A percentile compares a stretch with the other conserved stretches of the same genome.
phyloP scores from a whole-genome alignment of 2,888 invertebrate genomes.

The Elysia crispata region DNA sequence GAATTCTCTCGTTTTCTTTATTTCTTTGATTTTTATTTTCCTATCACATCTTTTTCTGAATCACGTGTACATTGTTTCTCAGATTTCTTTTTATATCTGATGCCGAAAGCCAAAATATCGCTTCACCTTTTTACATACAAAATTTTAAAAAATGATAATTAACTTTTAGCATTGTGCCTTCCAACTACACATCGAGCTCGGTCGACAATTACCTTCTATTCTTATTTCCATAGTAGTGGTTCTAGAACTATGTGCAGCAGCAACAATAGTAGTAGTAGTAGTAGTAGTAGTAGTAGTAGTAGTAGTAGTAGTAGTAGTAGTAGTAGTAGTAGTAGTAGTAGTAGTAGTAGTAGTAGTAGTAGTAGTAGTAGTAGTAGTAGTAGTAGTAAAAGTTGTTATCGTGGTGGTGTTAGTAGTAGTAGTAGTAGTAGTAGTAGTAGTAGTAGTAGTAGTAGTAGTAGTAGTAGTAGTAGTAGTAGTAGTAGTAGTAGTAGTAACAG shows the following conservation, averaged over 20 bases:
- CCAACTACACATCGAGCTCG: too few relatives aligned
- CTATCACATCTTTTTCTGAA: too few relatives aligned
- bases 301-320: not conserved
- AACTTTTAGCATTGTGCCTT: too few relatives aligned
- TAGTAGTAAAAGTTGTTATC: conserved; percentile 32
- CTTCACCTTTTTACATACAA: too few relatives aligned
- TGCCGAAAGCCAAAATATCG: too few relatives aligned
- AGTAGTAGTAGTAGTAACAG: conserved; percentile 24
- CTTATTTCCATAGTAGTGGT: too few relatives aligned
- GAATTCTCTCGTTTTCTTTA: too few relatives aligned
- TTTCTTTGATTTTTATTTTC: too few relatives aligned
- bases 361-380: conserved; percentile 40
- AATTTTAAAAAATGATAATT: too few relatives aligned
- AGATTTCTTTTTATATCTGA: too few relatives aligned
- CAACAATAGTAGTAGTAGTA: not conserved
- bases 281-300: not conserved
- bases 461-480: conserved; percentile 33
- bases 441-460: conserved; percentile 20
- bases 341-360: conserved; percentile 23
- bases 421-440: conserved; percentile 13
- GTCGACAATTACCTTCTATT: too few relatives aligned
- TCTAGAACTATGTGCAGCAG: not conserved
- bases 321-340: conserved; percentile 11
- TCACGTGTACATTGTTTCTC: too few relatives aligned
- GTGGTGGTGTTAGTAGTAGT: conserved; percentile 36